These are phyloP conservation scores for Xylocampa areola DNA, from an alignment of 2,888 invertebrate genomes.

Conservation along the genomic window DNA sequence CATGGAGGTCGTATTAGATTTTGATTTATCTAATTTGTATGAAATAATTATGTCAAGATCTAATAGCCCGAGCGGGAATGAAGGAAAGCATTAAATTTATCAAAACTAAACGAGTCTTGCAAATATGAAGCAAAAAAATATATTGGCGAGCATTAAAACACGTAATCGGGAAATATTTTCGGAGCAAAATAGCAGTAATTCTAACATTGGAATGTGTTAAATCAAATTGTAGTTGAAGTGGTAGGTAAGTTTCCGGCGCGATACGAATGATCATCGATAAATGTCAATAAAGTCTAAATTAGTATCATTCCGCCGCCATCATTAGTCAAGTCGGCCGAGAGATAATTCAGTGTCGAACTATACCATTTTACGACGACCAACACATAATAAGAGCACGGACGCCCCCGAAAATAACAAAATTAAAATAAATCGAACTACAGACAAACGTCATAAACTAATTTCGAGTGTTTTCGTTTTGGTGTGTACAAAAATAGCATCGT, in stretches of 20 bases:
- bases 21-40: slow-evolving; percentile 32
- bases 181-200: no score
- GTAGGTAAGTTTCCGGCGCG: slow-evolving; percentile 46
- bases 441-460: slow-evolving; percentile 90
- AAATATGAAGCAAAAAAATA: slow-evolving; percentile 10
- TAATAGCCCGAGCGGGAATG: slow-evolving; percentile 16
- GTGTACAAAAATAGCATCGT: slow-evolving; percentile 86
- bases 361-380: slow-evolving; percentile 74
- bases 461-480: slow-evolving; percentile 89
- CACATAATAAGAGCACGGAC: slow-evolving; percentile 82
- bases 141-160: neutral
- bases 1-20: slow-evolving; percentile 5
- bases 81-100: slow-evolving; percentile 28
- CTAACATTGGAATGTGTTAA: slow-evolving; percentile 17
- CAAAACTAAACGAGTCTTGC: slow-evolving; percentile 22
- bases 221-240: slow-evolving; percentile 18
- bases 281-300: slow-evolving; percentile 76
- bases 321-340: slow-evolving; percentile 80
- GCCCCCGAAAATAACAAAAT: slow-evolving; percentile 88
- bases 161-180: slow-evolving; percentile 6
- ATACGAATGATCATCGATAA: slow-evolving; percentile 73
- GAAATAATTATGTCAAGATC: slow-evolving; percentile 15
- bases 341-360: slow-evolving; percentile 84
- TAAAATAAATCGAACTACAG: slow-evolving; percentile 90
- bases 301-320: slow-evolving; percentile 68